Percentiles rank a stretch among this genome's conserved stretches.
Evolutionary conservation across 1,140 invertebrate genomes (phyloP).

Genomic region (Protaetia brevitarsis): DNA sequence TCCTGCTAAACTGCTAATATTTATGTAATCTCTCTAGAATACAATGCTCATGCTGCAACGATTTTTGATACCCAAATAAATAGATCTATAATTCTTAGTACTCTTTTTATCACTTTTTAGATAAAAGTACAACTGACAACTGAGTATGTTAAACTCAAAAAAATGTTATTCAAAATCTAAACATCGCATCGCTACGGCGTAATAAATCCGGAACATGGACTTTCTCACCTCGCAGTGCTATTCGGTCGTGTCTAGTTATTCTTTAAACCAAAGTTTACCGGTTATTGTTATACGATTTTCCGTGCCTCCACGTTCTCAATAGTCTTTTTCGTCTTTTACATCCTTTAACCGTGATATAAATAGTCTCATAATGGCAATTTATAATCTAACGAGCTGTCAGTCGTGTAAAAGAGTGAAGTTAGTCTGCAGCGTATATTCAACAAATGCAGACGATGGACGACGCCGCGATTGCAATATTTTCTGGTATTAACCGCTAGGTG

Average conservation of each 20-base stretch:
- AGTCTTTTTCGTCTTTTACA: not conserved
- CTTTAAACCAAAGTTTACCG: no score
- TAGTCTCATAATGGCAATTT: constrained; percentile 10
- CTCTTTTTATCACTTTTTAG: no score
- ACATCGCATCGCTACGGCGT: no score
- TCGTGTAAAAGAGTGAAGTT: constrained; percentile 2
- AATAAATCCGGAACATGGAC: constrained; percentile 3
- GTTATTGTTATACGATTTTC: constrained; percentile 2
- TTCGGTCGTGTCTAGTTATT: not conserved
- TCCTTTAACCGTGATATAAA: not conserved
- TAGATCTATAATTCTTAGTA: no score
- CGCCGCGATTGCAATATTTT: constrained; percentile 9
- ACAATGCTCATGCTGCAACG: no score
- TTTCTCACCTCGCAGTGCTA: constrained; percentile 10
- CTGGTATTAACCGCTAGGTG: not conserved
- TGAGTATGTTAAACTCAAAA: no score
- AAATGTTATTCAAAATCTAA: not conserved
- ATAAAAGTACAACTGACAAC: no score
- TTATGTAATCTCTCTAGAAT: no score
- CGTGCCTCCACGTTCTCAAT: not conserved
- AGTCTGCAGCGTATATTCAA: no score
- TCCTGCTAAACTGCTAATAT: no score
- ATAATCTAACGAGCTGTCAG: constrained; percentile 10
- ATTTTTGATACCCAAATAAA: no score
- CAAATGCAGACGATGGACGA: not conserved